phyloP scores from a whole-genome alignment of 1,140 invertebrate genomes.

The Himalopsyche phryganea region DNA sequence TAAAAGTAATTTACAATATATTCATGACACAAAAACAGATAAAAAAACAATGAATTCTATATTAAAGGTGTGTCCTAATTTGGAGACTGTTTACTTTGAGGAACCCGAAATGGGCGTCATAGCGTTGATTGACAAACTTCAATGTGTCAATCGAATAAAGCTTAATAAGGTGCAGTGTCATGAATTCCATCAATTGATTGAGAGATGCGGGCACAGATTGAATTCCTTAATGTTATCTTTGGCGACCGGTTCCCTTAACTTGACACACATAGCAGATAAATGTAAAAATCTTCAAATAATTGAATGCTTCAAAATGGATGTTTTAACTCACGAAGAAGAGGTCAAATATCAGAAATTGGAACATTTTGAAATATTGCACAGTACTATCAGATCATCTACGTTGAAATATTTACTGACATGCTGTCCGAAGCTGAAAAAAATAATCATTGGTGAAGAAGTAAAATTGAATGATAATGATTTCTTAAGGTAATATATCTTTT shows the following conservation, averaged over 20 bases:
- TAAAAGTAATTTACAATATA: conserved; percentile 57
- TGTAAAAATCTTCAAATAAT: conserved; percentile 56
- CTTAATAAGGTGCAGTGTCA: conserved; percentile 58
- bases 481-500: conserved; percentile 49
- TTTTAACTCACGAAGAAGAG: conserved; percentile 55
- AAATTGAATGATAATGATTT: conserved; percentile 61
- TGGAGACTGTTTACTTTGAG: conserved; percentile 62
- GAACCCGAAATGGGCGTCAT: conserved; percentile 55
- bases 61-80: conserved; percentile 53
- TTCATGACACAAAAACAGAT: conserved; percentile 60
- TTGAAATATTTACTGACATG: conserved; percentile 58
- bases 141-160: conserved; percentile 55
- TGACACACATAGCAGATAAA: conserved; percentile 56
- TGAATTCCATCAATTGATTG: conserved; percentile 57
- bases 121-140: conserved; percentile 49
- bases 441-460: conserved; percentile 60
- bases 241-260: conserved; percentile 55
- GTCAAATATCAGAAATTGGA: conserved; percentile 58
- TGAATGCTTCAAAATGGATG: conserved; percentile 61
- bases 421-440: conserved; percentile 55
- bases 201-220: conserved; percentile 55
- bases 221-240: conserved; percentile 60
- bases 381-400: conserved; percentile 52
- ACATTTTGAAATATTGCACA: conserved; percentile 61
- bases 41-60: conserved; percentile 55